Evolutionary conservation across 1,140 invertebrate genomes (phyloP).

Genomic region (Panagrolaimus sp.): DNA sequence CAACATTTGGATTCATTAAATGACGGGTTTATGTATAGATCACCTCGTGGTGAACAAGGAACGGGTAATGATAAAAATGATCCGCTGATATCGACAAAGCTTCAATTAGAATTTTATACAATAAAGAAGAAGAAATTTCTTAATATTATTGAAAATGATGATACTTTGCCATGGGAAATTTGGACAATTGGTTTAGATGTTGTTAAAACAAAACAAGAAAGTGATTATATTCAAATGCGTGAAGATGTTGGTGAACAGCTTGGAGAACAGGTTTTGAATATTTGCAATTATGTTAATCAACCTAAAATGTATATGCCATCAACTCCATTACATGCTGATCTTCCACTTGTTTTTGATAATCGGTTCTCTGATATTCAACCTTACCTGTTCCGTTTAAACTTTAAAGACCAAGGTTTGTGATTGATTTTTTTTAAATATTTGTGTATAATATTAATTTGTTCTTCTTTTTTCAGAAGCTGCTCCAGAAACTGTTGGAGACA

Average conservation of each 20-base stretch:
- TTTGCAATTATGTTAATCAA: conserved; percentile 41
- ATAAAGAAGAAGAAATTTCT: conserved; percentile 35
- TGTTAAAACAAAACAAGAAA: conserved; percentile 40
- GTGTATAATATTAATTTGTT: not conserved
- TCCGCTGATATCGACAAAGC: conserved; percentile 34
- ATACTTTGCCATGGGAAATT: conserved; percentile 44
- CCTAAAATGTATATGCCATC: conserved; percentile 33
- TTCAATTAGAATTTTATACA: conserved; percentile 40
- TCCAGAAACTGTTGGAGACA: not conserved
- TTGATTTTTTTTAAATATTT: not conserved
- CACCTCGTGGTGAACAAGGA: not conserved
- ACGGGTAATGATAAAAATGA: conserved; percentile 12
- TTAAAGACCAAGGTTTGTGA: conserved; percentile 23
- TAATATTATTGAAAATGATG: conserved; percentile 47
- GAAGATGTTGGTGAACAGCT: conserved; percentile 46
- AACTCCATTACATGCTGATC: conserved; percentile 33
- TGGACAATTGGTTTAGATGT: conserved; percentile 45
- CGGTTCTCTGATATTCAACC: conserved; percentile 43
- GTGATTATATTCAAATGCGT: conserved; percentile 46
- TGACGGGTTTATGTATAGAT: not conserved
- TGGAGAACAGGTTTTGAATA: conserved; percentile 35
- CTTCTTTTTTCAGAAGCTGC: not conserved
- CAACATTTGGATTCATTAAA: conserved; percentile 12
- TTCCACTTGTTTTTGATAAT: conserved; percentile 38
- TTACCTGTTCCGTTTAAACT: conserved; percentile 44